Base-by-base conservation (phyloP, 2,113 vertebrate species). In the Poecile atricapillus region DNA sequence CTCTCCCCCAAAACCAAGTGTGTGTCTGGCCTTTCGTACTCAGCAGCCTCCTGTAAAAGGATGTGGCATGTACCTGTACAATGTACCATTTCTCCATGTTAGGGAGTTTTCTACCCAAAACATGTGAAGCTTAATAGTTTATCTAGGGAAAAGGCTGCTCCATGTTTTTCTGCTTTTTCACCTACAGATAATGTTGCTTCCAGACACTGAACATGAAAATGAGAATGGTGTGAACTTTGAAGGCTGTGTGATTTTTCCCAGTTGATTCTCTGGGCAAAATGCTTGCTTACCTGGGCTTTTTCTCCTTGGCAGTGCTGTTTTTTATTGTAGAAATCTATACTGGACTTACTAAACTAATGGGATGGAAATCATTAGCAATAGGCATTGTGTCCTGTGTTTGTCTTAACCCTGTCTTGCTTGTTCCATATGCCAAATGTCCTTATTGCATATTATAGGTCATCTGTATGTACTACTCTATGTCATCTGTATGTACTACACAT, bases 31-130 rank as follows among this genome's bases (percentile, higher is more conserved):
- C 27, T 78, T 65, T 73, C 83, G 31, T 73, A 13, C 15, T 68
- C 11, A 60, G 28, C 47, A 71, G 28, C 25, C 39, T 46, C 16
- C 58, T 79, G 44, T 71, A 55, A 63, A 63, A 55, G 41, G 44
- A 58, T n/a, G 18, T 63, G 10, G 39, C 3, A 1, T 44, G 5
- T 28, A 28, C 1, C 0, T 16, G 5, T 15, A 37, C 19, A n/a
- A 0, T 15, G 6, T 19, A 16, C 24, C 0, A 3, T 43, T 73
- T 80, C 10, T 49, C 85, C 19, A 16, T 43, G 4, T 46, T 67
- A 13, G 22, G 37, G 19, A 39, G 20, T 77, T 85, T 46, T 64
- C 39, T 39, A 2, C 21, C 41, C 47, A 24, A n/a, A 18, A 35
- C 7, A 4, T 8, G 2, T 64, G 73, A 77, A 22, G 2, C 20